Conservation (phyloP, 2,797 vertebrate species). For the Amblyopsis hoosieri region DNA sequence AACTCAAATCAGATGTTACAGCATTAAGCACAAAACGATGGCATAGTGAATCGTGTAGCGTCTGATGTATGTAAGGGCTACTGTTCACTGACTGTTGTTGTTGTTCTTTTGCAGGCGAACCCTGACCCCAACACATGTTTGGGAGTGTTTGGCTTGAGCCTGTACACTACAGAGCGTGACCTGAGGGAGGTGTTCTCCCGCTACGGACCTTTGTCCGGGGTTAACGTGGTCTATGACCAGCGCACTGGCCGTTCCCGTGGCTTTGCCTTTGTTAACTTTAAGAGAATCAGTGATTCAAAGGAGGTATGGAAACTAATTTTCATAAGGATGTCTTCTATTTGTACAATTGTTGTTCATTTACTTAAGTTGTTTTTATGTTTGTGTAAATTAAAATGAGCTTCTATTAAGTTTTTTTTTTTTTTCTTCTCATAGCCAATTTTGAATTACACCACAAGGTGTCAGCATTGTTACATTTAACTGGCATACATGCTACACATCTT, state of each 20-base stretch:
- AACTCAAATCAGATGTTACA: too few relatives aligned
- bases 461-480: conserved; percentile 26
- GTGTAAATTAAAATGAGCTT: background rate
- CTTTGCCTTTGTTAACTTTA: conserved; percentile 94
- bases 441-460: conserved; percentile 65
- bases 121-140: conserved; percentile 93
- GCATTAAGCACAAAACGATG: too few relatives aligned
- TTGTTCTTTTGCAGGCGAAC: conserved; percentile 82
- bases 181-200: conserved; percentile 92
- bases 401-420: background rate
- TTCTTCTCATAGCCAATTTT: background rate
- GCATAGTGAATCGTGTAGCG: background rate
- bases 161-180: conserved; percentile 93
- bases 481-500: background rate
- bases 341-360: conserved; percentile 2
- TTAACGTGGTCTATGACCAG: conserved; percentile 94
- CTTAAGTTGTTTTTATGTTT: background rate
- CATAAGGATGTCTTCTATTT: background rate
- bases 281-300: conserved; percentile 92
- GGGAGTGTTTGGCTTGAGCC: conserved; percentile 92
- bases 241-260: conserved; percentile 90
- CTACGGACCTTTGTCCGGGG: conserved; percentile 88
- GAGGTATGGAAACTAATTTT: conserved; percentile 75
- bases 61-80: background rate
- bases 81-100: conserved; percentile 19